These are phyloP conservation scores for Ecdyonurus torrentis DNA, from an alignment of 2,888 invertebrate genomes.

Conservation along the genomic window DNA sequence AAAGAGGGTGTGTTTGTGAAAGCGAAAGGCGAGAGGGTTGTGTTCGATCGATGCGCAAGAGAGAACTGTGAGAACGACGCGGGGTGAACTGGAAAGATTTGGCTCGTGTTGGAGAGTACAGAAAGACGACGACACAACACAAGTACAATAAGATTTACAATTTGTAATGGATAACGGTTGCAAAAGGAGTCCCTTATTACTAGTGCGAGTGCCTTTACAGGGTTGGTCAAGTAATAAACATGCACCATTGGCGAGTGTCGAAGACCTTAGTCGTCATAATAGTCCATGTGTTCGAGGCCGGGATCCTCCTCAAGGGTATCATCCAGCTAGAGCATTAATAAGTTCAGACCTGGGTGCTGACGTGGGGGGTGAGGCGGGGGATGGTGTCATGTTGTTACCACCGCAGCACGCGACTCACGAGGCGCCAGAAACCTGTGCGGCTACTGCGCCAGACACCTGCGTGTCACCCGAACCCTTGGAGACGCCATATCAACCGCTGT, in stretches of 20 bases:
- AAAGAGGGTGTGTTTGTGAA: background rate
- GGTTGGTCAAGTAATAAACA: background rate
- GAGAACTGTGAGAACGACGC: background rate
- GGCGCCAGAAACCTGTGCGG: background rate
- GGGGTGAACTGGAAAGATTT: background rate
- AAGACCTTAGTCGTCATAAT: slow-evolving; percentile 16
- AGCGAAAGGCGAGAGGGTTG: background rate
- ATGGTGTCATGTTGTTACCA: no score
- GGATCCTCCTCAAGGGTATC: no score
- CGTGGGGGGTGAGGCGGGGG: background rate
- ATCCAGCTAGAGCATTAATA: no score
- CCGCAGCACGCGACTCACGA: no score
- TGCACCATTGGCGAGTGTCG: slow-evolving; percentile 21
- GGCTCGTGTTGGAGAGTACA: background rate
- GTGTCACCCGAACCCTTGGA: background rate
- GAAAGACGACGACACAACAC: background rate
- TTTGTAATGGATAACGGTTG: background rate
- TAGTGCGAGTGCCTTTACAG: background rate
- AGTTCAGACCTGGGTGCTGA: no score
- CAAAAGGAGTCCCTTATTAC: background rate
- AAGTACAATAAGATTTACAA: no score
- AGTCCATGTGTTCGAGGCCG: slow-evolving; percentile 4
- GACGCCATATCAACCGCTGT: slow-evolving; percentile 8
- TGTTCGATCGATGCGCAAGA: background rate
- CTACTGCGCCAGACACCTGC: background rate